phyloP scores from a whole-genome alignment of 2,113 vertebrate genomes.

The Bothrops jararaca region DNA sequence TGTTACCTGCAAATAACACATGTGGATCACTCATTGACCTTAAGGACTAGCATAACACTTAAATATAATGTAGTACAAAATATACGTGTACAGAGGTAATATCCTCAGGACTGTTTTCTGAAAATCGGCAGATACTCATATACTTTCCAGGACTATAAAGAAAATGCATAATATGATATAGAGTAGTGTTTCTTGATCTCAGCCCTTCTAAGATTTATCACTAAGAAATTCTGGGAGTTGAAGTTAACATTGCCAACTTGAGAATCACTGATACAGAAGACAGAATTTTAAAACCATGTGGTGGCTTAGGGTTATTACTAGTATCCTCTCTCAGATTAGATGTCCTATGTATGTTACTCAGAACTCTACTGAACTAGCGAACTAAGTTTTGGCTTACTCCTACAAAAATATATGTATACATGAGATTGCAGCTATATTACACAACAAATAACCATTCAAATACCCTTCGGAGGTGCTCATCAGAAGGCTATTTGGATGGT shows the following conservation, averaged over 20 bases:
- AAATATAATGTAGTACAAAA: neutral
- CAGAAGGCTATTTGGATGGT: no score
- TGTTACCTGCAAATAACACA: neutral
- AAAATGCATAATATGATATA: neutral
- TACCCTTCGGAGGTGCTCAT: neutral
- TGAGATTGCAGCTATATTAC: neutral
- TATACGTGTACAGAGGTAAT: neutral
- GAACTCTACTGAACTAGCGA: neutral
- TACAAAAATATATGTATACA: neutral
- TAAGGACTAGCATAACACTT: neutral
- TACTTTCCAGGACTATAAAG: neutral
- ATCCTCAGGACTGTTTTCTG: neutral
- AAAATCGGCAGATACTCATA: neutral
- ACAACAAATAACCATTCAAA: neutral
- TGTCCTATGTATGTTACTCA: neutral
- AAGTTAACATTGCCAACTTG: neutral
- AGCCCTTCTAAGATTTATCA: neutral
- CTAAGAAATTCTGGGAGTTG: neutral
- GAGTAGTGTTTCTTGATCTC: neutral
- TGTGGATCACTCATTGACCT: neutral
- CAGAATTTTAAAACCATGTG: neutral
- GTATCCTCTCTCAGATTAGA: neutral
- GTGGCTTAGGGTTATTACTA: neutral
- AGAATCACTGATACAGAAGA: neutral
- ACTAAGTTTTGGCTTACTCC: neutral